Conservation (phyloP, 2,113 vertebrate genomes). For the Tachuris rubrigastra region DNA sequence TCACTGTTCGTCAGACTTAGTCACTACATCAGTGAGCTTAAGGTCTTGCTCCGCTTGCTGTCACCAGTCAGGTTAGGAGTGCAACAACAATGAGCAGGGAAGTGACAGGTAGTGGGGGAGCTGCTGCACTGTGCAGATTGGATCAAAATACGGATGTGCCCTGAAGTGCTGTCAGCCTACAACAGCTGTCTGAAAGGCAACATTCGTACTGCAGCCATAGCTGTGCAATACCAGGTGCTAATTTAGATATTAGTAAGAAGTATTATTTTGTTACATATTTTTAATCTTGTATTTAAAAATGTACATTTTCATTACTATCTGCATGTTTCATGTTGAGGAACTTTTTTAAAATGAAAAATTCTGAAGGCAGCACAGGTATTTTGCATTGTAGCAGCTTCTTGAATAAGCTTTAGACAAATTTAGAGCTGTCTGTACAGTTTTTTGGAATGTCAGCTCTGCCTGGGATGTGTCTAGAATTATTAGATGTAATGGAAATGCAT, state of each 20-base stretch:
- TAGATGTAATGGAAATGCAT: background rate
- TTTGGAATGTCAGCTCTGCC: background rate
- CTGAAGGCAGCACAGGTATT: background rate
- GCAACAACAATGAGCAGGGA: background rate
- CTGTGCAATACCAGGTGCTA: background rate
- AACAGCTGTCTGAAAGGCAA: accelerated
- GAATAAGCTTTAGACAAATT: background rate
- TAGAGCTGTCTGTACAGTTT: background rate
- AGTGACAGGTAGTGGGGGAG: background rate
- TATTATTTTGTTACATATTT: background rate
- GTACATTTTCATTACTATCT: background rate
- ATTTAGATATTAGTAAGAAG: background rate
- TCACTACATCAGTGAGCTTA: background rate
- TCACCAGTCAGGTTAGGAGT: background rate
- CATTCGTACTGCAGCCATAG: background rate
- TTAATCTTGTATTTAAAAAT: background rate
- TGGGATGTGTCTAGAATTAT: background rate
- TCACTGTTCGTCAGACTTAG: background rate
- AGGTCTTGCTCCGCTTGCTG: background rate
- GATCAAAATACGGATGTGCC: conserved; percentile 12
- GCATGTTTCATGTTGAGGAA: background rate
- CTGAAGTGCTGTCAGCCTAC: background rate
- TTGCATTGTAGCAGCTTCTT: background rate
- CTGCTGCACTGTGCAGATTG: background rate
- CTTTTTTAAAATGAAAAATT: background rate